These are phyloP conservation scores for Sarotherodon lohbergeri DNA, from an alignment of 2,113 vertebrate genomes.

Conservation along the genomic window DNA sequence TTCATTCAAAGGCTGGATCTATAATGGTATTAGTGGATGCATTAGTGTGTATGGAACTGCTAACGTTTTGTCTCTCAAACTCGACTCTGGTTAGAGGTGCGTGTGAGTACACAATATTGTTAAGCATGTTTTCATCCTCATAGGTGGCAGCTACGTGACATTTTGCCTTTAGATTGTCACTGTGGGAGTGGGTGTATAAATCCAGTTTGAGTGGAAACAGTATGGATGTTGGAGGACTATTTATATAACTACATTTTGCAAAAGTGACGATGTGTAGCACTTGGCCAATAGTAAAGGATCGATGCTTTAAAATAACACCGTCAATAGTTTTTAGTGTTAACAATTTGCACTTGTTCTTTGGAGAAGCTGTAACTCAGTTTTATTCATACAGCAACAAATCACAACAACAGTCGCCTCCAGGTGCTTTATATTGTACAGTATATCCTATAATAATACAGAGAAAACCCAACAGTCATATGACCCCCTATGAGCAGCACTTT, in stretches of 20 bases:
- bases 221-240: fast-evolving
- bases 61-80: neutral
- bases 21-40: no score
- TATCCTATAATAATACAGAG: neutral
- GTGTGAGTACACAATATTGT: neutral
- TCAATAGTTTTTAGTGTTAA: neutral
- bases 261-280: neutral
- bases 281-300: fast-evolving
- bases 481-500: neutral
- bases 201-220: neutral
- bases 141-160: neutral
- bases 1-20: no score
- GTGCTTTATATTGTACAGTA: fast-evolving
- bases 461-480: neutral
- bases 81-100: fast-evolving
- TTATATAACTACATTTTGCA: neutral
- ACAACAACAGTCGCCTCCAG: fast-evolving
- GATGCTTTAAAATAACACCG: neutral
- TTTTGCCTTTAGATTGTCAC: neutral
- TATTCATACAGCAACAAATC: fast-evolving
- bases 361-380: neutral
- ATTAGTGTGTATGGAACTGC: no score
- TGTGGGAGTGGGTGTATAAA: neutral
- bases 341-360: neutral
- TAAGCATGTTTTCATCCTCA: neutral